Evolutionary conservation across 2,113 vertebrate genomes (phyloP).

Genomic region (Ameiurus melas): DNA sequence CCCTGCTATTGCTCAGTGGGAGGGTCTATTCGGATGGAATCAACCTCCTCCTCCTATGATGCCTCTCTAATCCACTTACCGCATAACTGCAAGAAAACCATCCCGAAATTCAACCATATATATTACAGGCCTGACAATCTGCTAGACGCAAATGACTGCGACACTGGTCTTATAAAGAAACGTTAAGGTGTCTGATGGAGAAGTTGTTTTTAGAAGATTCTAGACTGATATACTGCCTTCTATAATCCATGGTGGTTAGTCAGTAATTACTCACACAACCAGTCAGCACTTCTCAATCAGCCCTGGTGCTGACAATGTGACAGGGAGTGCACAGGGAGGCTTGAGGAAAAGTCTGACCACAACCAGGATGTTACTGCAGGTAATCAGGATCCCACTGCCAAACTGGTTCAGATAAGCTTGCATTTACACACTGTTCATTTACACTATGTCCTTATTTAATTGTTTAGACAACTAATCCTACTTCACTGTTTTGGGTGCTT

Average conservation of each 20-base stretch:
- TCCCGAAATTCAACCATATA: conserved; percentile 14
- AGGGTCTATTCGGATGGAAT: conserved; percentile 39
- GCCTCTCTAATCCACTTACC: conserved; percentile 49
- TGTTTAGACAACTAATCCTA: not conserved
- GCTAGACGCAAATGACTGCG: not conserved
- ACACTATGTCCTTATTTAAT: not conserved
- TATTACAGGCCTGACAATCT: not conserved
- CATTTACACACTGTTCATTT: not conserved
- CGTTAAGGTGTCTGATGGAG: not conserved
- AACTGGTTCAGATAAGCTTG: conserved; percentile 5
- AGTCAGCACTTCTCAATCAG: conserved; percentile 74
- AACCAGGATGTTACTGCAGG: conserved; percentile 14
- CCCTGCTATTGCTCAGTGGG: conserved; percentile 23
- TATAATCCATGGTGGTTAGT: conserved; percentile 66
- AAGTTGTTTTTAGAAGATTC: conserved; percentile 41
- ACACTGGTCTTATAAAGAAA: not conserved
- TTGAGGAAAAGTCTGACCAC: conserved; percentile 43
- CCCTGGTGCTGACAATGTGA: conserved; percentile 59
- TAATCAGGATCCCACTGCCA: conserved; percentile 8
- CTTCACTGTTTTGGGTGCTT: not conserved
- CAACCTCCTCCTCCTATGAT: conserved; percentile 45
- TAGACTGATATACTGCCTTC: conserved; percentile 62
- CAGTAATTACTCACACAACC: conserved; percentile 68
- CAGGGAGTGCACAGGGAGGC: conserved; percentile 58
- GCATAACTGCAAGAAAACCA: conserved; percentile 16